phyloP scores from a whole-genome alignment of 2,888 invertebrate genomes.

The Drosophila monieri region DNA sequence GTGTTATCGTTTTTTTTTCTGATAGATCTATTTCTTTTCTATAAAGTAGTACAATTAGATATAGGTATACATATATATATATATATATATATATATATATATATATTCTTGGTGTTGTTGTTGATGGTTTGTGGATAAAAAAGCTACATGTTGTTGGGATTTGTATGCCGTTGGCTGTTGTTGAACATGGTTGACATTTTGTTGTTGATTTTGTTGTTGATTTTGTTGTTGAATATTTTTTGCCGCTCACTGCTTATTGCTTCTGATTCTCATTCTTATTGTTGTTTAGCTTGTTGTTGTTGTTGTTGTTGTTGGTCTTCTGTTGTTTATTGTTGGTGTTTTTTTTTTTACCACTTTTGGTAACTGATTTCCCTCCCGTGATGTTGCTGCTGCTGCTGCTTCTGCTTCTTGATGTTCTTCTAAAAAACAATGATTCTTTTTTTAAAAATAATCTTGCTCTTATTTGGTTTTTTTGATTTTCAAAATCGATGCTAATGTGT shows the following conservation, averaged over 20 bases:
- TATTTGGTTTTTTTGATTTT: conserved; percentile 55
- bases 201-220: conserved; percentile 7
- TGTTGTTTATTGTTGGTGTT: conserved; percentile 13
- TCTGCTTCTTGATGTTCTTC: conserved; percentile 6
- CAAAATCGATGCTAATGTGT: conserved; percentile 73
- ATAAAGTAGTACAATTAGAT: conserved; percentile 39
- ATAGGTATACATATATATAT: conserved; percentile 17
- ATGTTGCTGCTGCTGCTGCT: background rate
- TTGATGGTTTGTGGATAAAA: conserved; percentile 6
- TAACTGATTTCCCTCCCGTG: background rate
- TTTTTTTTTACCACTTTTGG: conserved; percentile 18
- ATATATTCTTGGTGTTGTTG: conserved; percentile 8
- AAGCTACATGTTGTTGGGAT: conserved; percentile 8
- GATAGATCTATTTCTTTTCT: conserved; percentile 27
- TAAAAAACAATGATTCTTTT: conserved; percentile 51
- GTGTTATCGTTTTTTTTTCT: conserved; percentile 21
- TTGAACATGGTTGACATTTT: conserved; percentile 12
- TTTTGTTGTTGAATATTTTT: conserved; percentile 2
- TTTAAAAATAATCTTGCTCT: conserved; percentile 40
- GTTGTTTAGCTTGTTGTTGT: conserved; percentile 24
- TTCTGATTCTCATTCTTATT: background rate
- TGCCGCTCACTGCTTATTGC: too few species aligned
- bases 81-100: conserved; percentile 12
- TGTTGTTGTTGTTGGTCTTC: conserved; percentile 9
- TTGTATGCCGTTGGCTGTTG: conserved; percentile 13